Conservation (phyloP, 2,888 invertebrate species). For the Erebia palarica region DNA sequence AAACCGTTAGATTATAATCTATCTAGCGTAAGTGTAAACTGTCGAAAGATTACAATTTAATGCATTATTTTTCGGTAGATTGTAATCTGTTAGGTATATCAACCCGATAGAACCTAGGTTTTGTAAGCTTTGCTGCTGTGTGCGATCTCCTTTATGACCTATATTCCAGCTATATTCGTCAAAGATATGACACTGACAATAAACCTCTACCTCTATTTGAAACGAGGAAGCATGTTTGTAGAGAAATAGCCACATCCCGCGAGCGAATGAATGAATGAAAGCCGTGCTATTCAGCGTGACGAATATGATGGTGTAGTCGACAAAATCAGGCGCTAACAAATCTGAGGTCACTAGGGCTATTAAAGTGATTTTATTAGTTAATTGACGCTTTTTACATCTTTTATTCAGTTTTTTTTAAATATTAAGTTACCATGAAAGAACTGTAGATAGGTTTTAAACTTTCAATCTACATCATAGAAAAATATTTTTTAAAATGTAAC, state of each 20-base stretch:
- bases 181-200: constrained; percentile 17
- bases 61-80: too few relatives aligned
- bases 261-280: constrained; percentile 22
- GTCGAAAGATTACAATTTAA: too few relatives aligned
- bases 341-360: constrained; percentile 39
- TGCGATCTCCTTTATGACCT: constrained; percentile 1
- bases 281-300: constrained; percentile 36
- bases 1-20: too few relatives aligned
- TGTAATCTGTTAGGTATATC: too few relatives aligned
- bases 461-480: too few relatives aligned
- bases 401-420: background rate
- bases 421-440: background rate
- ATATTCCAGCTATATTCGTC: constrained; percentile 15
- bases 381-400: constrained; percentile 23
- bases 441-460: too few relatives aligned
- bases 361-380: constrained; percentile 39
- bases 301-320: constrained; percentile 35
- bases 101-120: too few relatives aligned
- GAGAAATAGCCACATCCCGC: constrained; percentile 28
- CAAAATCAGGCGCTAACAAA: constrained; percentile 38
- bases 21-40: too few relatives aligned
- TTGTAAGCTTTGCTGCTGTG: background rate
- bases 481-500: too few relatives aligned
- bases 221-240: constrained; percentile 2
- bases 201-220: constrained; percentile 1